phyloP scores from a whole-genome alignment of 2,888 invertebrate species.

The Lathronympha strigana region DNA sequence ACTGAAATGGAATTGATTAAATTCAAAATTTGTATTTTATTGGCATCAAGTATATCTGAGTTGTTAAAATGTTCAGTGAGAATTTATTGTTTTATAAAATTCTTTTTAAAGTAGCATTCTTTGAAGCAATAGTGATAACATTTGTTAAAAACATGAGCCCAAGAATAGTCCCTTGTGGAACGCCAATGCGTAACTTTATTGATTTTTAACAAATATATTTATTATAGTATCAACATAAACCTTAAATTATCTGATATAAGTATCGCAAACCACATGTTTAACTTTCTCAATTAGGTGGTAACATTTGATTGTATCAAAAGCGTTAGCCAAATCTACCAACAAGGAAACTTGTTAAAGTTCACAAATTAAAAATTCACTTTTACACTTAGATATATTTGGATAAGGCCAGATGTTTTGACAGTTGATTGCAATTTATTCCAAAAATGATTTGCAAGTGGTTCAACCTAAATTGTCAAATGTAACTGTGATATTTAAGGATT shows the following conservation, averaged over 20 bases:
- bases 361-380: background rate
- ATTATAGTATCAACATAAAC: no score
- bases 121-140: background rate
- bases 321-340: background rate
- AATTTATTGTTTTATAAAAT: background rate
- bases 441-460: conserved; percentile 5
- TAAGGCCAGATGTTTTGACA: background rate
- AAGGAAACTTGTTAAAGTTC: background rate
- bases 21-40: background rate
- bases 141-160: background rate
- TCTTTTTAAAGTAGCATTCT: background rate
- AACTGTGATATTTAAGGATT: background rate
- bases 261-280: background rate
- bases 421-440: background rate
- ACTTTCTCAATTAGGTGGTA: background rate
- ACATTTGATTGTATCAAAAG: background rate
- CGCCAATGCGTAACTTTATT: background rate
- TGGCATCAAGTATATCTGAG: conserved; percentile 14
- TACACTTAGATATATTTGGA: conserved; percentile 6
- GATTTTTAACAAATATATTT: background rate
- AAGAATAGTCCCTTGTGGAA: background rate
- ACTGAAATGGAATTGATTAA: conserved; percentile 47
- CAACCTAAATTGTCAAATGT: background rate
- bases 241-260: no score
- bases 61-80: background rate